Base-by-base conservation (phyloP, 2,888 invertebrate species). In the Catocala nupta region DNA sequence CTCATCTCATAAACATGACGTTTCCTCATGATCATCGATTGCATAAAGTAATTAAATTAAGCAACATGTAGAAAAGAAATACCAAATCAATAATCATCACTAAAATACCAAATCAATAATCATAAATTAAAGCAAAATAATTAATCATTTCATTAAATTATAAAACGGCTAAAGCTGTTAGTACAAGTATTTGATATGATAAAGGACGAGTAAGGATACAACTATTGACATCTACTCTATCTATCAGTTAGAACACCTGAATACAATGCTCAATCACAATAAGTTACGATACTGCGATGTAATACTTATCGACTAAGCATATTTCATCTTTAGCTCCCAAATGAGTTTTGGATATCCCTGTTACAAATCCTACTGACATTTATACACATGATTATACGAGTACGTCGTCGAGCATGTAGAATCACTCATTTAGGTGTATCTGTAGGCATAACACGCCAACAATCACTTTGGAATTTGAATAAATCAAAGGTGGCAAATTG, bases 391-490 rank as follows among this genome's bases (percentile, higher is more conserved):
- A 68, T 70, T 63, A 39, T 39, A 39, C 36, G 36, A 39, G 60
- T 56, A 65, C 66, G 66, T 52, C 58, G 51, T 54, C 64, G 62
- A 70, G 67, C 71, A 70, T 71, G 66, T 49, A 48, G 12, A 63
- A 53, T 65, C 51, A 70, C 72, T 72, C 60, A 75, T 68, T 64
- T 63, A 44, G n/a, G 36, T 43, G 55, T 65, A 65, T 78, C 63
- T 76, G 68, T 73, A 78, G 55, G 71, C 74, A 55, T 54, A 59
- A 65, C 78, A 76, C 65, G 62, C 42, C 51, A 45, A 54, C 60
- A 76, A 78, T 71, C 68, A 75, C 68, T 52, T 67, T 69, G 65
- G 71, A 69, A 73, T 77, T 76, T 73, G 59, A 73, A 76, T 77
- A 73, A 69, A 76, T 78, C 73, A 71, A 57, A 70, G 66, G 70